Base-by-base conservation (phyloP, 2,797 vertebrate species). In the Epinephelus malabaricus region DNA sequence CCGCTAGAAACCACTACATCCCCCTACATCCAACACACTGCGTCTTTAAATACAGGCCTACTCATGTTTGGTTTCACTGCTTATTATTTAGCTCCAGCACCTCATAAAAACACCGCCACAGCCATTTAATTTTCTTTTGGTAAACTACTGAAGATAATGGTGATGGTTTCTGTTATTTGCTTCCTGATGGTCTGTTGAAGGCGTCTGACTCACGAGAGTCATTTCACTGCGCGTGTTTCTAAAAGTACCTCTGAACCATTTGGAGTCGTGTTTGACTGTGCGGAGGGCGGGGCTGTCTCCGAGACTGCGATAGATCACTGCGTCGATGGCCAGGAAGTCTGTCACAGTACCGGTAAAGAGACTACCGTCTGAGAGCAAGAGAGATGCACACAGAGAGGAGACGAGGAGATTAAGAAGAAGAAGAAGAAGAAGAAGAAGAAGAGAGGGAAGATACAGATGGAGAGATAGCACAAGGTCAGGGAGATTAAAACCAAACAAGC, bases 231-330 rank as follows among this genome's bases (percentile, higher is more conserved):
- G 56, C 54, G 53, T 73, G 69, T 56, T 70, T 76, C 63, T 46
- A 38, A 81, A 88, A 87, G 69, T 94, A 99, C 98, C 98, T 97
- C 97, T 95, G 92, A 99, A 98, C 98, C 97, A 99, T 81, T 99
- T 99, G 92, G 98, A 99, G 89, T 99, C 98, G 0, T 99, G 98
- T 67, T 99, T 99, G 89, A 99, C 96, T 0, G 98, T 99, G 83
- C 98, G 97, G 51, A 99, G 96, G 61, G 98, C 97, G 0, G 97
- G 97, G 90, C 96, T 96, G 90, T 97, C 96, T 34, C 98, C 96
- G 0, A 99, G 96, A 90, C 98, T 99, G 51, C 98, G 97, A 94
- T 99, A 99, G 92, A 99, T 98, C 87, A 99, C 98, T 0, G 98
- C 97, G 0, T 99, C 98, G 5, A 99, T 99, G 92, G 98, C 98